phyloP scores from a whole-genome alignment of 2,888 invertebrate genomes.

The Melinaea marsaeus region DNA sequence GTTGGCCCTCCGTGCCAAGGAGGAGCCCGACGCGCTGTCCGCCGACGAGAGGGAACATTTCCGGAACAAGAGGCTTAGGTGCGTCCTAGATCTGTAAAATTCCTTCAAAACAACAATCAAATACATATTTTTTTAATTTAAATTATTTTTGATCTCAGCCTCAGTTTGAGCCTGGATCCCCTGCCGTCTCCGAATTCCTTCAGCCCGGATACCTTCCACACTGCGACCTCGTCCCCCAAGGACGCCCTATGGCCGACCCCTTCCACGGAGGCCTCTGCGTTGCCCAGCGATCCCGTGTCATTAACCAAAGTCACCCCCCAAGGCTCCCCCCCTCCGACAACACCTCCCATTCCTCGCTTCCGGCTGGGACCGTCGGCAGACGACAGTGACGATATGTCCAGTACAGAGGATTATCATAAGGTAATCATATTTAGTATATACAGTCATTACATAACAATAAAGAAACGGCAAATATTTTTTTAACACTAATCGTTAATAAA shows the following conservation, averaged over 20 bases:
- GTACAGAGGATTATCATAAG: conserved; percentile 78
- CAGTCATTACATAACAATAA: no score
- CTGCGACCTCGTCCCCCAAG: conserved; percentile 72
- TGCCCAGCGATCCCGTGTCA: conserved; percentile 37
- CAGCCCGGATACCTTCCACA: conserved; percentile 86
- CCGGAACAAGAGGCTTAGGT: conserved; percentile 57
- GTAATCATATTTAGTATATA: conserved; percentile 34
- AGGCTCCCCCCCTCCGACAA: not conserved
- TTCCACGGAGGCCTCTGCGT: conserved; percentile 35
- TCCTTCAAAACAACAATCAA: not conserved
- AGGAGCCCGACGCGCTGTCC: conserved; percentile 51
- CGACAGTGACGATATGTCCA: conserved; percentile 79
- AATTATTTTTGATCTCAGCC: conserved; percentile 27
- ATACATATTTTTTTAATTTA: not conserved
- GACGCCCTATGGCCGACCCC: conserved; percentile 39
- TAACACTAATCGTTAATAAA: no score
- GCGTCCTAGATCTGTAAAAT: not conserved
- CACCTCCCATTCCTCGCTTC: conserved; percentile 46
- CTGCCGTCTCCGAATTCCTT: conserved; percentile 72
- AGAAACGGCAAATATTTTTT: no score
- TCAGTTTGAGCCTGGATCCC: conserved; percentile 83
- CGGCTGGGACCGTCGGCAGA: conserved; percentile 66
- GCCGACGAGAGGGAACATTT: conserved; percentile 63
- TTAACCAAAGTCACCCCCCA: conserved; percentile 6
- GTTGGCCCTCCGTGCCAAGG: conserved; percentile 49